Percentiles rank a stretch among this genome's conserved stretches.
These are phyloP conservation scores for Anarsia innoxiella DNA, from an alignment of 2,888 invertebrate genomes.

Conservation along the genomic window DNA sequence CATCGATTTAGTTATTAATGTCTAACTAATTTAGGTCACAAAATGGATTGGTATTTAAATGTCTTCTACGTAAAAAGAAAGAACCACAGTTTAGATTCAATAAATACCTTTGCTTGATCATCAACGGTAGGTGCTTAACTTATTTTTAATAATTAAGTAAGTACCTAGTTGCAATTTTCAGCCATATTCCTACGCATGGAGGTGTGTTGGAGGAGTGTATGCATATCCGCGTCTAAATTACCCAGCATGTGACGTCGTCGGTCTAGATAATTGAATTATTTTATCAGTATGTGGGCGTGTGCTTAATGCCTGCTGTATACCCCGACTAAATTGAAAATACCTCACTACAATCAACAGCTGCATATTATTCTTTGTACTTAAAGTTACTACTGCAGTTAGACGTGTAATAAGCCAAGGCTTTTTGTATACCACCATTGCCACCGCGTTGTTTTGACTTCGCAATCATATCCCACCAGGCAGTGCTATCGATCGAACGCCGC, in stretches of 20 bases:
- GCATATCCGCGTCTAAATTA: conserved; percentile 4
- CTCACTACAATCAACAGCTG: background rate
- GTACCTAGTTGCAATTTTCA: too few species aligned
- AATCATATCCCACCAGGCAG: conserved; percentile 49
- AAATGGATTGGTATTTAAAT: too few species aligned
- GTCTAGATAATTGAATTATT: conserved; percentile 14
- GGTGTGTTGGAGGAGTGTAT: conserved; percentile 10
- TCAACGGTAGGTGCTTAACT: background rate
- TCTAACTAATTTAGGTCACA: too few species aligned
- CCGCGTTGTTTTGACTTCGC: conserved; percentile 37
- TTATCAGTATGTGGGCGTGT: conserved; percentile 25
- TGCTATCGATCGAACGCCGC: conserved; percentile 46
- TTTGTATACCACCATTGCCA: conserved; percentile 26
- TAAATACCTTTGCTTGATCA: too few species aligned
- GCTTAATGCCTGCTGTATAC: conserved; percentile 12
- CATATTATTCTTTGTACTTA: conserved; percentile 13
- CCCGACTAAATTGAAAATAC: conserved; percentile 18
- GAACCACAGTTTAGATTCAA: too few species aligned
- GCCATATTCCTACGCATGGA: too few species aligned
- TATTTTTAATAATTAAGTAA: background rate
- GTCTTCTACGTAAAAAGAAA: too few species aligned
- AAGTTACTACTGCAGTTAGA: conserved; percentile 24
- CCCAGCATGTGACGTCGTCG: conserved; percentile 7
- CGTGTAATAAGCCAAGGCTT: conserved; percentile 47
- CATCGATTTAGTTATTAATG: too few species aligned